These are phyloP conservation scores for Haemorhous mexicanus DNA, from an alignment of 2,113 vertebrate species.

Conservation along the genomic window DNA sequence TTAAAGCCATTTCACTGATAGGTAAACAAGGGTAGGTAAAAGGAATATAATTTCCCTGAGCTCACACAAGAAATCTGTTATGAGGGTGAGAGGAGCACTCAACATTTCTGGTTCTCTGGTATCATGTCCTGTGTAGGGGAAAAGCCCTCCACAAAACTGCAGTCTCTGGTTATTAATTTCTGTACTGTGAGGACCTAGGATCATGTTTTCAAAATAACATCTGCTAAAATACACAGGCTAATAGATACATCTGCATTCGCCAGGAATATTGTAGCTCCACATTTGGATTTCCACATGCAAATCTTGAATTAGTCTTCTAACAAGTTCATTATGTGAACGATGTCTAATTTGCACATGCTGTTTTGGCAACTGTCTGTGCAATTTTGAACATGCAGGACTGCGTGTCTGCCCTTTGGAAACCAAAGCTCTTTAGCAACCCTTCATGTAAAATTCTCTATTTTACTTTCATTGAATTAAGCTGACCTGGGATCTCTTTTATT, in stretches of 20 bases:
- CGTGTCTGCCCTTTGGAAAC: constrained; percentile 53
- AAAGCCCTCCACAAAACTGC: constrained; percentile 9
- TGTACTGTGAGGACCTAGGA: not conserved
- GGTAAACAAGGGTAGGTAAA: constrained; percentile 42
- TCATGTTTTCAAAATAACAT: constrained; percentile 63
- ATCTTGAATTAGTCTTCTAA: constrained; percentile 66
- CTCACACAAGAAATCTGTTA: not conserved
- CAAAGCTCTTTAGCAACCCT: constrained; percentile 39
- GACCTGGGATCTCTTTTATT: not conserved
- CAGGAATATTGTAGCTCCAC: constrained; percentile 22
- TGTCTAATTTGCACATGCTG: constrained; percentile 64
- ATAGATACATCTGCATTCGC: constrained; percentile 63
- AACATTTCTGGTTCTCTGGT: not conserved
- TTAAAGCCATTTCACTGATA: constrained; percentile 30
- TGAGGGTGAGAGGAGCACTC: not conserved
- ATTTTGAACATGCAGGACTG: constrained; percentile 46
- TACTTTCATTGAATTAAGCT: constrained; percentile 36
- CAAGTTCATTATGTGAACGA: constrained; percentile 61
- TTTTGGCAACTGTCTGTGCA: constrained; percentile 62
- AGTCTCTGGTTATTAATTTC: constrained; percentile 33
- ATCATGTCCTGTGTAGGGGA: not conserved
- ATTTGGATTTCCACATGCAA: constrained; percentile 56
- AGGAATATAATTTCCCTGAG: constrained; percentile 9
- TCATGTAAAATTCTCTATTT: constrained; percentile 39
- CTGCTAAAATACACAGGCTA: constrained; percentile 51